Evolutionary conservation across 2,797 vertebrate genomes (phyloP), one percentile per base, ranked within the genome.

Genomic region (Sebastes hopkinsi): DNA sequence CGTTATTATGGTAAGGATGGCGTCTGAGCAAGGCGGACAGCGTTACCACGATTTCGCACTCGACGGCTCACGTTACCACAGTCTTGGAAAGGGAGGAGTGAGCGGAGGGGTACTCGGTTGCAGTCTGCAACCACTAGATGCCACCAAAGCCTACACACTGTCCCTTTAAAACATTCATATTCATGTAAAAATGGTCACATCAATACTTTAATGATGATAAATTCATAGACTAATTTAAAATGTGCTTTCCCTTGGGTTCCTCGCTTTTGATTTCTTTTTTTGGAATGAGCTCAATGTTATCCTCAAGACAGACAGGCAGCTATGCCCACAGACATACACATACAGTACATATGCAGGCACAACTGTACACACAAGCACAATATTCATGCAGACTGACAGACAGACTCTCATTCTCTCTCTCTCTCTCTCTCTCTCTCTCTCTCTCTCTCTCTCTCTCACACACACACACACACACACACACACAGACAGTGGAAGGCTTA

Each of bases 401-500:
- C 61, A 4, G 50, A 52, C 23, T 61, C 16, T 29, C 29, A 25
- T 27, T 76, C 30, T 27, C 58, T 59, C 13, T 55, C 18, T 22
- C 13, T 66, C 36, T 50, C 42, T 8, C 12, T 66, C 16, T 30
- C 36, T 18, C 36, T 20, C 32, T 20, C 38, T 54, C 16, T n/a
- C 14, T 61, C 42, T 36, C 42, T 7, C 12, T 65, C 16, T 30
- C 34, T 16, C 36, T 20, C 34, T 11, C 55, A 66, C 20, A 30
- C 23, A 46, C 54, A 61, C 60, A 46, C 32, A 62, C 75, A 42
- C 65, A 65, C 67, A 75, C 42, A 81, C 60, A 75, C 30, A 72
- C 68, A 77, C 72, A 89, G 27, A 85, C 13, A 36, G 73, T 68
- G 71, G 77, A 82, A 82, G 90, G 87, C 93, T 93, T 95, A 94